Evolutionary conservation across 1,140 invertebrate genomes (phyloP).

Genomic region (Cephus cinctus): DNA sequence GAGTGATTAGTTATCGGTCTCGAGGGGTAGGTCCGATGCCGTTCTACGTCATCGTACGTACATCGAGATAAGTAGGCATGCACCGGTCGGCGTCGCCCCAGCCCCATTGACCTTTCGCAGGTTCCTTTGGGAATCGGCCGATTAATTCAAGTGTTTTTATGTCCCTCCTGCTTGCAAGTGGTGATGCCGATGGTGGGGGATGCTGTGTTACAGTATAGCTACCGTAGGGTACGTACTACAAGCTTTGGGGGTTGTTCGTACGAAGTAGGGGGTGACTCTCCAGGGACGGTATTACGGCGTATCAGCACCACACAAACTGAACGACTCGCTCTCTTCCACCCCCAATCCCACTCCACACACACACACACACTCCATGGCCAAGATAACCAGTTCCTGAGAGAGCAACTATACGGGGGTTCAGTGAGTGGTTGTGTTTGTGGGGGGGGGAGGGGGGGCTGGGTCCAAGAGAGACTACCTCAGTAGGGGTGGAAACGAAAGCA

Average conservation of each 20-base stretch:
- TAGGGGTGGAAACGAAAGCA: conserved; percentile 3
- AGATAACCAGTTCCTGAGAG: too few relatives aligned
- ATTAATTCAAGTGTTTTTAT: conserved; percentile 53
- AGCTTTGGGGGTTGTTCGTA: conserved; percentile 4
- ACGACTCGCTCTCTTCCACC: too few relatives aligned
- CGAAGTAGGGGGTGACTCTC: conserved; percentile 29
- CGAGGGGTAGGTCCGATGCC: too few relatives aligned
- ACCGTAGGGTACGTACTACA: too few relatives aligned
- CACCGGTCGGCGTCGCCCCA: not conserved
- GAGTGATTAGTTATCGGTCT: conserved; percentile 24
- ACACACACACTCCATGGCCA: too few relatives aligned
- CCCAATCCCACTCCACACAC: too few relatives aligned
- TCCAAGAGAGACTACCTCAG: not conserved
- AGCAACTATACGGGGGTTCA: conserved; percentile 9
- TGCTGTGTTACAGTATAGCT: too few relatives aligned
- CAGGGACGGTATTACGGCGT: conserved; percentile 51
- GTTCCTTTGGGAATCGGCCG: conserved; percentile 41
- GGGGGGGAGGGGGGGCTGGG: conserved; percentile 13
- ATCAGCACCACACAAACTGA: conserved; percentile 53
- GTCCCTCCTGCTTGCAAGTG: too few relatives aligned
- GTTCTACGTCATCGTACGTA: not conserved
- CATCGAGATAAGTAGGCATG: conserved; percentile 15
- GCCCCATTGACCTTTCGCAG: conserved; percentile 43
- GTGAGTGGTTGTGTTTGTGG: conserved; percentile 16
- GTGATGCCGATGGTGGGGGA: not conserved